Evolutionary conservation across 2,797 vertebrate genomes (phyloP), one percentile per base, ranked within the genome.

Genomic region (Fringilla coelebs): DNA sequence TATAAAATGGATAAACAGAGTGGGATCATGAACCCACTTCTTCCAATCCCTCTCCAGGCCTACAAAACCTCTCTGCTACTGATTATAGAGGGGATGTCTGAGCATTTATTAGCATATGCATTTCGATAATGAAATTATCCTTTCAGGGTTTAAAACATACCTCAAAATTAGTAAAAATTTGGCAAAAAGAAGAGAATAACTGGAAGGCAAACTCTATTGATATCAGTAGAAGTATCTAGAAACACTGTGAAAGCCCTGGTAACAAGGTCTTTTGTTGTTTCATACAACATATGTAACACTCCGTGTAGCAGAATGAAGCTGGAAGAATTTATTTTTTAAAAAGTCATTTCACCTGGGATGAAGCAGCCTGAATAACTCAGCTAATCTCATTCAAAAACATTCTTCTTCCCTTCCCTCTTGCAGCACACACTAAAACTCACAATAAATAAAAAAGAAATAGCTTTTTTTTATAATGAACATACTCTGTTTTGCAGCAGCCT

Each of bases 371-470:
- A 88, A 67, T 29, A 72, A 70, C 24, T 81, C 41, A 54, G 14
- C 13, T 61, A 54, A 90, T 77, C 61, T 77, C 1, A 52, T 57
- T 66, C 4, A 51, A 79, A 79, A 55, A 1, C 2, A 29, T 72
- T 49, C 49, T 52, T 8, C 5, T 1, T 75, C 22, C 85, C 91
- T 77, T 97, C 97, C 72, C 78, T 97, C 72, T 97, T 96, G 83
- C 93, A 98, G 84, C 73, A 96, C 73, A 96, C 67, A 93, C 95
- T 90, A 94, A 97, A 91, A 76, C 48, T 90, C 94, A 88, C 36
- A 45, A 13, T 12, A 14, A 25, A 38, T 57, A 78, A 79, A 78
- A 49, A 49, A 60, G 63, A 70, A 66, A 49, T 7, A n/a, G n/a
- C 4, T 18, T 36, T 81, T 29, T 43, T 3, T 62, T 73, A 68